Base-by-base conservation (phyloP, 2,888 invertebrate species). In the Boloria euphrosyne region DNA sequence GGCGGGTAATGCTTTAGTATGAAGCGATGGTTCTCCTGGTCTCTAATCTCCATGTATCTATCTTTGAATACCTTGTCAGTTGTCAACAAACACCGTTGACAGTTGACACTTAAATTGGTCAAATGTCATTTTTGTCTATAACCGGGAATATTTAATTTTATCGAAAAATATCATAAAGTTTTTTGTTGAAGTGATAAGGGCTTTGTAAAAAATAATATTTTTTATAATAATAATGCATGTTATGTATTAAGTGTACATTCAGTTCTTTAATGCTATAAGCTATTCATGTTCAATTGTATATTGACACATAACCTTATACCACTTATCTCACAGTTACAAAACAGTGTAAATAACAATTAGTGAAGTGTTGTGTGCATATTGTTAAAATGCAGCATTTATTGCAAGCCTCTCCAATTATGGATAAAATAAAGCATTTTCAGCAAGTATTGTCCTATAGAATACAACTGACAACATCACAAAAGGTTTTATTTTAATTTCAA, bases 381-480 rank as follows among this genome's bases (percentile, higher is more conserved):
- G 64, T 49, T 27, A 76, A 67, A 77, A 92, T 93, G 92, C 92
- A 90, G 78, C 82, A 90, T 67, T 80, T 94, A 77, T 87, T 93
- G 77, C 94, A 94, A 85, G 90, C 93, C 71, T 93, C 89, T 73
- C 93, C 93, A 49, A 81, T 93, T 68, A 76, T 93, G 68, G 93
- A 93, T 69, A 93, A 93, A 82, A 78, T 94, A 70, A 92, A 92
- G 74, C 84, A 92, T 75, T 87, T 94, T 80, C 92, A 90, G 72
- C 92, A 92, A 71, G 80, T 84, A 64, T 76, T 91, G 70, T 85
- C 88, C 59, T 88, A 88, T 75, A 85, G 93, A 79, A 85, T 94
- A 74, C 89, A 93, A 68, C 85, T 95, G 74, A 93, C 95, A 71
- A 94, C 94, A 73, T 94, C 95, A 63, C 95, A 95, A 88, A 96